Base-by-base conservation (phyloP, 2,113 vertebrate genomes). In the Synchiropus splendidus region DNA sequence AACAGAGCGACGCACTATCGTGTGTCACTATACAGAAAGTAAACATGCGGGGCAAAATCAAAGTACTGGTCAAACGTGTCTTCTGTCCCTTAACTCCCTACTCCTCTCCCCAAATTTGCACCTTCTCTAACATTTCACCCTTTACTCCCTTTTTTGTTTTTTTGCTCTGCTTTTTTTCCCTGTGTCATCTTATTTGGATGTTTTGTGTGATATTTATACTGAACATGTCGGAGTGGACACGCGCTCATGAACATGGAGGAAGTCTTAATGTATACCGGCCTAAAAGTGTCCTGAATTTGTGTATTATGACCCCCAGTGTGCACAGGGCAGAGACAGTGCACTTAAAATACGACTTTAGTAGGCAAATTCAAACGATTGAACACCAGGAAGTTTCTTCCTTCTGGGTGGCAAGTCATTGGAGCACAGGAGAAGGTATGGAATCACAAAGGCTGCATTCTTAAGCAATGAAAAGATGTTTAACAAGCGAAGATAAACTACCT, bases 401-500 rank as follows among this genome's bases (percentile, higher is more conserved):
- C 21, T 5, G 4, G 21, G 21, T 27, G 21, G 21, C 8, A 8
- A 45, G 58, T 36, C 49, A 6, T 32, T 39, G 48, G 50, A 58
- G 56, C 48, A 51, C 47, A 51, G 32, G 35, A 39, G 41, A 64
- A 54, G 35, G 61, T 51, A 56, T 35, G 36, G 41, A 71, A 72
- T 56, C 48, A 50, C 15, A 67, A 55, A 61, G 42, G 59, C 46
- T n/a, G n/a, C n/a, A n/a, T n/a, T 46, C 55, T 63, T 48, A 57
- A 14, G 31, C 40, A 31, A 57, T 51, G 56, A 56, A 13, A 58
- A 72, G 18, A 64, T 61, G 47, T 56, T 54, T 57, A 75, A 64
- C 45, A 70, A 66, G 50, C 61, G 53, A 62, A 73, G 70, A 74
- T 56, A 72, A 79, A 82, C 82, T 86, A 84, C 81, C 80, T 86